Evolutionary conservation across 2,797 vertebrate genomes (phyloP), one percentile per base, ranked within the genome.

Genomic region (Sardinella longiceps): DNA sequence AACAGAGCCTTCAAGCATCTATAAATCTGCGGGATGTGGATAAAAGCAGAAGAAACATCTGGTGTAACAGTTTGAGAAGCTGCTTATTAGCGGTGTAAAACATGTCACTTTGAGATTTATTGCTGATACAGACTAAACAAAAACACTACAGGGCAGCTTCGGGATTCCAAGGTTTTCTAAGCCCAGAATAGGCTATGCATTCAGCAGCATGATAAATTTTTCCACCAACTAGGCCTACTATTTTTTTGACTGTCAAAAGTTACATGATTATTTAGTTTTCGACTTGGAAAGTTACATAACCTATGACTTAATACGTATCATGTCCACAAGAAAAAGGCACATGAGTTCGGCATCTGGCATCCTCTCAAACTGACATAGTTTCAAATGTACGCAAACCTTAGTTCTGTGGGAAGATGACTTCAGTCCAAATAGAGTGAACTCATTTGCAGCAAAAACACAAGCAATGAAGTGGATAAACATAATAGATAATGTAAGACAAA

Each of bases 91-190:
- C 33, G 70, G 70, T 43, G 70, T 77, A 77, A 77, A 77, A 77
- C 70, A 43, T 43, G 70, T 77, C 70, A 77, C 70, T 77, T 77
- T 20, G 70, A 77, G 70, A 77, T 77, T 77, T 39, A 77, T 77
- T 77, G 70, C 70, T 77, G 70, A 77, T 77, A 43, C 70, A 77
- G 70, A 77, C 70, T 39, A 77, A 77, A 77, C 70, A 77, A 77
- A 77, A 77, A 77, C 37, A 39, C 70, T 77, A 77, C 70, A 7
- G 33, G 33, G 70, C 37, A 77, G 39, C 70, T 20, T 77, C 70
- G 39, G 33, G 33, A 77, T 43, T 77, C 33, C 15, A 43, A 77
- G 15, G 20, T 7, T 43, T 43, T 23, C 37, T 77, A 5, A 39
- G 33, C 70, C 6, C 37, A 39, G 70, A 43, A 43, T 37, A 77